A percentile compares a stretch with the other conserved stretches of the same genome.
Conservation (phyloP, 2,797 vertebrate species). For the Antrozous pallidus region DNA sequence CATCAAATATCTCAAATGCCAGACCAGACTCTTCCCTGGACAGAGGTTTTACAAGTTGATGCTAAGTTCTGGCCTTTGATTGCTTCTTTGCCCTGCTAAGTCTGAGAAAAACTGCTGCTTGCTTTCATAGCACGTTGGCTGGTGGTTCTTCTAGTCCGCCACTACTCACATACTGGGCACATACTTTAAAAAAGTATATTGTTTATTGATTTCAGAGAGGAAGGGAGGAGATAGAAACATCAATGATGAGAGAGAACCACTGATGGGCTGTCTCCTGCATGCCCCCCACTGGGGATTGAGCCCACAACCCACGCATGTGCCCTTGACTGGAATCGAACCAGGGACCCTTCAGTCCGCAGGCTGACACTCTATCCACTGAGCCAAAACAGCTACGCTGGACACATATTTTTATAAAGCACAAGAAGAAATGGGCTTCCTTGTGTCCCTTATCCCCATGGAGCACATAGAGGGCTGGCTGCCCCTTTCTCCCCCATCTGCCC, state of each 20-base stretch:
- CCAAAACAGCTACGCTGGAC: neutral
- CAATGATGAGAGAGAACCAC: too few relatives aligned
- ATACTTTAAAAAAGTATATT: neutral
- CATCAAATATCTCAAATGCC: neutral
- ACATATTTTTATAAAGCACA: neutral
- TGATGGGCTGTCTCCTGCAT: too few relatives aligned
- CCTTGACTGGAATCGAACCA: too few relatives aligned
- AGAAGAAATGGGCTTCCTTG: neutral
- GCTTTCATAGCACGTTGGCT: neutral
- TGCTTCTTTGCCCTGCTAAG: neutral
- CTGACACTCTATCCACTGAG: too few relatives aligned
- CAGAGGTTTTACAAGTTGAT: neutral
- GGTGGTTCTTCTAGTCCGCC: neutral
- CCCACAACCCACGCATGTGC: too few relatives aligned
- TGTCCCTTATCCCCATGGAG: neutral
- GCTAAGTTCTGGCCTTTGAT: neutral
- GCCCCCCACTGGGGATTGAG: too few relatives aligned
- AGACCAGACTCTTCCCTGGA: neutral
- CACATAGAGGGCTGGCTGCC: neutral
- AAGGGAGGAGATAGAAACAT: too few relatives aligned
- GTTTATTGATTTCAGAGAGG: too few relatives aligned
- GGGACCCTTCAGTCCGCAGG: too few relatives aligned
- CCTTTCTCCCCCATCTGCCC: neutral
- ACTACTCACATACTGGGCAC: neutral
- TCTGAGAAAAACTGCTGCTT: neutral